Evolutionary conservation across 2,888 invertebrate genomes (phyloP).

Genomic region (Melikaiella ostensackeni): DNA sequence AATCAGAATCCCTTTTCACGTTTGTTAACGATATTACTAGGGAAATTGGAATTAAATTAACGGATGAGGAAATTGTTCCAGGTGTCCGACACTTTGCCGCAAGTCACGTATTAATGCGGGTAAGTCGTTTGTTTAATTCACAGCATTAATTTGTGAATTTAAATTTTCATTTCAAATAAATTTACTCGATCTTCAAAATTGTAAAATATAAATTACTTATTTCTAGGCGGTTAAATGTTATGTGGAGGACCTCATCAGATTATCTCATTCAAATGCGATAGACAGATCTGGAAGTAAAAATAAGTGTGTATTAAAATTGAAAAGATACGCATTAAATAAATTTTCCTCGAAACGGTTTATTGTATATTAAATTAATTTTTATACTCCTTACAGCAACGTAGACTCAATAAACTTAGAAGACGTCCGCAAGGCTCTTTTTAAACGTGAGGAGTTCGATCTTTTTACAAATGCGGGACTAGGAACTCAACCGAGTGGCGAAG

Average conservation of each 20-base stretch:
- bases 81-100: slow-evolving; percentile 77
- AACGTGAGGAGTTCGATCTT: slow-evolving; percentile 71
- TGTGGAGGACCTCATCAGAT: slow-evolving; percentile 67
- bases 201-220: slow-evolving; percentile 37
- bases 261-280: slow-evolving; percentile 68
- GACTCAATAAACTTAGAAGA: slow-evolving; percentile 63
- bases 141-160: neutral
- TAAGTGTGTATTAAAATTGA: slow-evolving; percentile 54
- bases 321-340: slow-evolving; percentile 11
- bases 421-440: slow-evolving; percentile 65
- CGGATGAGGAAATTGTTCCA: slow-evolving; percentile 77
- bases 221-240: slow-evolving; percentile 67
- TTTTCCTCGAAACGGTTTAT: slow-evolving; percentile 14
- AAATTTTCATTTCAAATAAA: neutral
- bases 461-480: slow-evolving; percentile 73
- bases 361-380: neutral
- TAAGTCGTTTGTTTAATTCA: slow-evolving; percentile 46
- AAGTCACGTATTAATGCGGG: slow-evolving; percentile 69
- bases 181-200: slow-evolving; percentile 15
- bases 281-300: slow-evolving; percentile 62
- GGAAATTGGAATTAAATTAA: slow-evolving; percentile 77
- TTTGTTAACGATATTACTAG: slow-evolving; percentile 77
- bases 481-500: slow-evolving; percentile 32
- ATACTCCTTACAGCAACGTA: neutral
- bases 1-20: slow-evolving; percentile 69